Evolutionary conservation across 2,888 invertebrate species (phyloP).

Genomic region (Scaeva pyrastri): DNA sequence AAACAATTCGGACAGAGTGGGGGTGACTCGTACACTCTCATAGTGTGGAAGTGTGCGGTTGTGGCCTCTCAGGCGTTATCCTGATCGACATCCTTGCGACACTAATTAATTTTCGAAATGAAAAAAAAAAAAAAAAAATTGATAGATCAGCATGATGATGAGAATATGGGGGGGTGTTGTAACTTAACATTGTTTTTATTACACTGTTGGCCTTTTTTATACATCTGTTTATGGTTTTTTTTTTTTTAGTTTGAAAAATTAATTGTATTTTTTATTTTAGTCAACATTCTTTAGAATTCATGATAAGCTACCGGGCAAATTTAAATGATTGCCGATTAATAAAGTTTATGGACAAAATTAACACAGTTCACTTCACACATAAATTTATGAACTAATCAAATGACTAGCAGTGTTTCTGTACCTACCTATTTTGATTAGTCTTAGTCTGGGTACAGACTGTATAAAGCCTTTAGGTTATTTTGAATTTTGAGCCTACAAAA

Average conservation of each 20-base stretch:
- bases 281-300: too few species aligned
- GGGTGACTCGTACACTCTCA: not conserved
- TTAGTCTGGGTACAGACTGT: not conserved
- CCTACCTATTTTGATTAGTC: too few species aligned
- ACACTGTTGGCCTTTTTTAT: not conserved
- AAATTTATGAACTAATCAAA: not conserved
- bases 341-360: too few species aligned
- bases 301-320: too few species aligned
- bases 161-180: conserved; percentile 3
- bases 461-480: conserved; percentile 32
- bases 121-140: conserved; percentile 51
- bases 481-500: not conserved
- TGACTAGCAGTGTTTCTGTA: conserved; percentile 9
- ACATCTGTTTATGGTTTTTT: not conserved
- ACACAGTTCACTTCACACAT: not conserved
- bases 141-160: conserved; percentile 15
- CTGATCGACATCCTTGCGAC: conserved; percentile 53
- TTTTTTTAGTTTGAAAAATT: too few species aligned
- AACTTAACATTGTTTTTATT: not conserved
- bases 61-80: conserved; percentile 34
- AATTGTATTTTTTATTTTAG: too few species aligned
- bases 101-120: conserved; percentile 68
- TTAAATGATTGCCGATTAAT: too few species aligned
- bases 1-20: conserved; percentile 29
- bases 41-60: conserved; percentile 19